Percentiles rank a stretch among this genome's conserved stretches.
These are phyloP conservation scores for Diplolepis rosae DNA, from an alignment of 2,888 invertebrate genomes.

Conservation along the genomic window DNA sequence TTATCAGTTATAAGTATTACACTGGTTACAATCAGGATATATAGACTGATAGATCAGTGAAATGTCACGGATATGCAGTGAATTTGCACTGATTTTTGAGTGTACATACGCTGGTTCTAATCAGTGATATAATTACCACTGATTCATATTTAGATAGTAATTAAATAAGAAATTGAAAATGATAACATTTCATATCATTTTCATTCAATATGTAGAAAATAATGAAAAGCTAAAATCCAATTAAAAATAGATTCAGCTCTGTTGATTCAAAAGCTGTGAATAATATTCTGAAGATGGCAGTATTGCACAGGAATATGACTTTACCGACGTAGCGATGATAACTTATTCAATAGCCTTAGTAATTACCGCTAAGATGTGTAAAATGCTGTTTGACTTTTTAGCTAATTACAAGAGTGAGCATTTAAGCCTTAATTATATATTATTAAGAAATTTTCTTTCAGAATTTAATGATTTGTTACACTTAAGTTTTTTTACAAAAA, in stretches of 20 bases:
- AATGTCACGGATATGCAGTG: too few relatives aligned
- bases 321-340: neutral
- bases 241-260: neutral
- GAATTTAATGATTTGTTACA: too few relatives aligned
- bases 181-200: neutral
- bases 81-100: too few relatives aligned
- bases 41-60: too few relatives aligned
- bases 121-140: too few relatives aligned
- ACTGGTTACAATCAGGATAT: too few relatives aligned
- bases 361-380: neutral
- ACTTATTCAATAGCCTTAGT: conserved; percentile 9
- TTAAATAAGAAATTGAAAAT: neutral
- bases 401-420: neutral
- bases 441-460: conserved; percentile 9
- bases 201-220: neutral
- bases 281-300: conserved; percentile 18
- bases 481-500: too few relatives aligned
- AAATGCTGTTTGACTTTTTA: conserved; percentile 7
- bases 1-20: too few relatives aligned
- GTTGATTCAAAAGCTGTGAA: neutral
- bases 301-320: neutral
- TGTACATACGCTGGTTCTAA: too few relatives aligned
- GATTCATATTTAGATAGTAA: too few relatives aligned
- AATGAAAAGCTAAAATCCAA: neutral
- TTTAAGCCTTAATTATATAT: neutral